Percentiles rank a stretch among this genome's conserved stretches.
phyloP scores from a whole-genome alignment of 2,797 vertebrate genomes.

The Xerus rutilus region DNA sequence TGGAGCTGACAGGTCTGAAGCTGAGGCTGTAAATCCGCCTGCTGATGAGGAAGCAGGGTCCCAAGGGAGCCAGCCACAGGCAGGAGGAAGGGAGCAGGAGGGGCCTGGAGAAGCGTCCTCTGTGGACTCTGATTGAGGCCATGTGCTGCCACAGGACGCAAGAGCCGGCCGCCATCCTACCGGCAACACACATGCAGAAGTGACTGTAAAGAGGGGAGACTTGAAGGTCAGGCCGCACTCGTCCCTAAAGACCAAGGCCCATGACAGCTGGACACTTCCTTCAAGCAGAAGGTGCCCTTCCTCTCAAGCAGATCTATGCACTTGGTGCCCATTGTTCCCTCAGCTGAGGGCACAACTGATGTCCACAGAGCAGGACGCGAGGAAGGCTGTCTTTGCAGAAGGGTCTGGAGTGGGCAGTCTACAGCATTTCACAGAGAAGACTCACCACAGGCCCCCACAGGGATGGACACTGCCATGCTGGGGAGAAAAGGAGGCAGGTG shows the following conservation, averaged over 20 bases:
- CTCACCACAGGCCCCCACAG: fast-evolving
- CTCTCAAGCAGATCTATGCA: too few relatives aligned
- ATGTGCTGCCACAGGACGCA: not conserved
- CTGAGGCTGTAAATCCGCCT: not conserved
- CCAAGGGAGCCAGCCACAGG: not conserved
- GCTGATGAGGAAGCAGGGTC: not conserved
- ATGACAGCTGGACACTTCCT: too few relatives aligned
- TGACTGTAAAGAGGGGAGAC: not conserved
- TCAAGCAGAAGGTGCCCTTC: too few relatives aligned
- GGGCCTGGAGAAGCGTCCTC: not conserved
- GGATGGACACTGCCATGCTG: not conserved
- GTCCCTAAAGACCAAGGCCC: not conserved
- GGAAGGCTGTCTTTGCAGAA: not conserved
- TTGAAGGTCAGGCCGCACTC: not conserved
- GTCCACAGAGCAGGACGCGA: too few relatives aligned
- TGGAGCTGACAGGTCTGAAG: not conserved
- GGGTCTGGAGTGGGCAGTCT: not conserved
- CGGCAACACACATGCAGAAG: too few relatives aligned
- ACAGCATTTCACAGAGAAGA: not conserved
- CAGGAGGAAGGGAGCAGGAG: not conserved
- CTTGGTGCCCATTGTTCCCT: not conserved
- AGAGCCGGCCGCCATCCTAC: not conserved
- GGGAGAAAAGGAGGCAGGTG: too few relatives aligned
- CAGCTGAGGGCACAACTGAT: not conserved
- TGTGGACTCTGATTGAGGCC: not conserved